Evolutionary conservation across 2,888 invertebrate genomes (phyloP), one percentile per base, ranked within the genome.

Genomic region (Euplexia lucipara): DNA sequence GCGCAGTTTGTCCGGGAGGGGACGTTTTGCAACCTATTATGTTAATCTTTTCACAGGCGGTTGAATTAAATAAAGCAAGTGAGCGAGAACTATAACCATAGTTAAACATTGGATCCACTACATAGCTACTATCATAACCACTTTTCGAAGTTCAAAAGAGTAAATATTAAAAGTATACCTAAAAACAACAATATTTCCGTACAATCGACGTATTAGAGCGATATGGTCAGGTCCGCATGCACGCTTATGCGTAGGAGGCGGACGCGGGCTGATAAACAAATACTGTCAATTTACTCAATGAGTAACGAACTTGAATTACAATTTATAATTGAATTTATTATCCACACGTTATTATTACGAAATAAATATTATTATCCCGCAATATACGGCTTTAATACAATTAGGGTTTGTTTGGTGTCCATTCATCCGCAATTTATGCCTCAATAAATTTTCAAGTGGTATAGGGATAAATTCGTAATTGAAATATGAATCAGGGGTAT

Each of bases 181-280:
- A 57, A n/a, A 42, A 4, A 34, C 37, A 39, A 35, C 12, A 26
- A 48, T 53, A 42, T 35, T 54, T 54, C 6, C 0, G n/a, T 62
- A 56, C 30, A 18, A 20, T 9, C 22, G 2, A 42, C 14, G 32
- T 4, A n/a, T n/a, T n/a, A 9, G 10, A 26, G 35, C 6, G 57
- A 69, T 62, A 57, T 42, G 37, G 18, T 18, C 18, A 42, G 20
- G 20, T 34, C 41, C 52, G 12, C 39, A 47, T 20, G 34, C 53
- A 32, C 39, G 10, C 48, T 14, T 20, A 37, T 56, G 70, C 64
- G 75, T 75, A 22, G 75, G 75, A 10, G 47, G 47, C 71, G 75
- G 75, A 75, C 34, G 56, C 39, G 10, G 1, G 3, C 22, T 59
- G 75, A 75, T 75, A 75, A 75, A 58, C 54, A 62, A 30, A 56